A percentile compares a stretch with the other conserved stretches of the same genome.
These are phyloP conservation scores for Zapornia atra DNA, from an alignment of 2,113 vertebrate species.

Conservation along the genomic window DNA sequence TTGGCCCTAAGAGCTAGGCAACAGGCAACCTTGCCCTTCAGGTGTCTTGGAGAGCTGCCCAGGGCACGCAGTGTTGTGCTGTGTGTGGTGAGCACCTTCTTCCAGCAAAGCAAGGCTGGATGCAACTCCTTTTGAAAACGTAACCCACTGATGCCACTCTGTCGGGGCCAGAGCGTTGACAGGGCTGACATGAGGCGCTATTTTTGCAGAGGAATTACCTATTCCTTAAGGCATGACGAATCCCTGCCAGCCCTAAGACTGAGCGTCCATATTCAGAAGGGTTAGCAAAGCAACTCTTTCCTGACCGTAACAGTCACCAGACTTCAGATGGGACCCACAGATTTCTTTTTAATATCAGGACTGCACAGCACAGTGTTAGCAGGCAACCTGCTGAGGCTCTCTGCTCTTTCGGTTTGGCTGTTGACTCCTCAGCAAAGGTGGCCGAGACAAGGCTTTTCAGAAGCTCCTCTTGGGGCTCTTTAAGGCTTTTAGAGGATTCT, in stretches of 20 bases:
- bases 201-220: constrained; percentile 33
- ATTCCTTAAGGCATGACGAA: background rate
- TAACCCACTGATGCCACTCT: background rate
- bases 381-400: background rate
- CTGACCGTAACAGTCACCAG: background rate
- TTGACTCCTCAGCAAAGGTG: background rate
- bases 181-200: background rate
- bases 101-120: background rate
- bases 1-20: background rate
- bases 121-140: background rate
- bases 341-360: background rate
- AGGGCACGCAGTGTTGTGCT: background rate
- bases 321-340: background rate
- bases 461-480: background rate
- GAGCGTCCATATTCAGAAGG: background rate
- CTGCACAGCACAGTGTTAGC: background rate
- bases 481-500: background rate
- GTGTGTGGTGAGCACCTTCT: accelerated
- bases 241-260: background rate
- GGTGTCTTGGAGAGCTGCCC: background rate
- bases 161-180: background rate
- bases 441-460: background rate
- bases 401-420: background rate
- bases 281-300: background rate
- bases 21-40: background rate